Percentiles rank a stretch among this genome's conserved stretches.
phyloP scores from a whole-genome alignment of 2,113 vertebrate species.

The Passer domesticus region DNA sequence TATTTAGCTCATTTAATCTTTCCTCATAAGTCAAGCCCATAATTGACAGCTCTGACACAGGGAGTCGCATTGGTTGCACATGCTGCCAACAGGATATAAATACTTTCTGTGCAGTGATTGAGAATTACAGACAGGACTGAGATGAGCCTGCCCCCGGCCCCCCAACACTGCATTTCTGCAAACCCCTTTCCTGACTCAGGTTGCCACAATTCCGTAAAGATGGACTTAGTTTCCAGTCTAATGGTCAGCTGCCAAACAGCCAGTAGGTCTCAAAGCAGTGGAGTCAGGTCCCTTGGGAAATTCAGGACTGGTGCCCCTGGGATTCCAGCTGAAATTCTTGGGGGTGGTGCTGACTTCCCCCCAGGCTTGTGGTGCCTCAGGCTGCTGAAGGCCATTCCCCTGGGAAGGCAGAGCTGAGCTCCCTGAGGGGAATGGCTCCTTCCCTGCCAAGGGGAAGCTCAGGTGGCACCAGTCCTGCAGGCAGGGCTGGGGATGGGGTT shows the following conservation, averaged over 20 bases:
- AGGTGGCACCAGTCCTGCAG: not conserved
- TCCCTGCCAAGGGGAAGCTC: not conserved
- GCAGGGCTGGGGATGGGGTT: not conserved
- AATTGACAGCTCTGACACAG: slow-evolving; percentile 70
- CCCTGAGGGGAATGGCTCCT: not conserved
- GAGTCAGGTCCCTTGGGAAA: not conserved
- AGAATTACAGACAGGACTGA: slow-evolving; percentile 42
- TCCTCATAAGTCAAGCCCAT: slow-evolving; percentile 61
- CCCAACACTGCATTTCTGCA: not conserved
- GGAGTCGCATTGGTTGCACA: slow-evolving; percentile 63
- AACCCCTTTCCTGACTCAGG: not conserved
- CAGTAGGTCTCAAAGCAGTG: not conserved
- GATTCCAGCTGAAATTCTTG: not conserved
- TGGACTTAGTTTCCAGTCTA: not conserved
- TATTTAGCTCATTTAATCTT: slow-evolving; percentile 73
- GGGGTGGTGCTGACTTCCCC: not conserved
- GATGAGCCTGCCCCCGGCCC: not conserved
- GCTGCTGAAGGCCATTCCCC: not conserved
- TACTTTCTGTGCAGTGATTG: slow-evolving; percentile 59
- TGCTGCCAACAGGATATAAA: slow-evolving; percentile 69
- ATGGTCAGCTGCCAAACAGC: not conserved
- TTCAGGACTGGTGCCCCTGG: rapidly evolving
- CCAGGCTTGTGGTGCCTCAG: not conserved
- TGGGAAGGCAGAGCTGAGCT: not conserved
- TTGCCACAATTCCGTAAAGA: not conserved